These are phyloP conservation scores for Drosophila engyochracea DNA, from an alignment of 2,888 invertebrate species.

Conservation along the genomic window DNA sequence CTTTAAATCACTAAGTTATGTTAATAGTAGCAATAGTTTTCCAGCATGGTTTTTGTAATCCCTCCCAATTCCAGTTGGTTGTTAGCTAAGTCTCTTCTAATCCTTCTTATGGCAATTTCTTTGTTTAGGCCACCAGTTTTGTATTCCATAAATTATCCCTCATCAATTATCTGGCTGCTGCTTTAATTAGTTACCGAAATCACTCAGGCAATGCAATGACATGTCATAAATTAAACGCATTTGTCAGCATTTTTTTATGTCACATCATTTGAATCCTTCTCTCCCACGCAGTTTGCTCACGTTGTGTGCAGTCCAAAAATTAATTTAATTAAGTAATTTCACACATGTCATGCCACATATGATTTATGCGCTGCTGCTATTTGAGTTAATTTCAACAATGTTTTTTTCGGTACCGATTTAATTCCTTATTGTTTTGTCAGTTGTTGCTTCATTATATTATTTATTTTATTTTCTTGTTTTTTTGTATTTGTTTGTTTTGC, in stretches of 20 bases:
- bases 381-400: constrained; percentile 64
- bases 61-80: not conserved
- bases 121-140: not conserved
- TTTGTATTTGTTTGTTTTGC: constrained; percentile 12
- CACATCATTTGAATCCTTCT: not conserved
- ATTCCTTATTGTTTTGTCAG: constrained; percentile 19
- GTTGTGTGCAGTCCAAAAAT: constrained; percentile 52
- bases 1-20: not conserved
- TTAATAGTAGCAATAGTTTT: not conserved
- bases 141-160: not conserved
- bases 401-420: constrained; percentile 11
- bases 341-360: constrained; percentile 67
- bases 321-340: constrained; percentile 77
- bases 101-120: not conserved
- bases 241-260: constrained; percentile 49
- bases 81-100: not conserved
- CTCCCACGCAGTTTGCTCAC: not conserved
- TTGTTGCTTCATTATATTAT: constrained; percentile 18
- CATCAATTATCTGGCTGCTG: constrained; percentile 45
- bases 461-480: constrained; percentile 25
- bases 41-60: not conserved
- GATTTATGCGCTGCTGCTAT: constrained; percentile 70
- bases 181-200: constrained; percentile 38
- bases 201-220: constrained; percentile 48
- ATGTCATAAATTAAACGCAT: constrained; percentile 62